A percentile compares a stretch with the other conserved stretches of the same genome.
These are phyloP conservation scores for Heliconius nattereri DNA, from an alignment of 1,140 invertebrate genomes.

Conservation along the genomic window DNA sequence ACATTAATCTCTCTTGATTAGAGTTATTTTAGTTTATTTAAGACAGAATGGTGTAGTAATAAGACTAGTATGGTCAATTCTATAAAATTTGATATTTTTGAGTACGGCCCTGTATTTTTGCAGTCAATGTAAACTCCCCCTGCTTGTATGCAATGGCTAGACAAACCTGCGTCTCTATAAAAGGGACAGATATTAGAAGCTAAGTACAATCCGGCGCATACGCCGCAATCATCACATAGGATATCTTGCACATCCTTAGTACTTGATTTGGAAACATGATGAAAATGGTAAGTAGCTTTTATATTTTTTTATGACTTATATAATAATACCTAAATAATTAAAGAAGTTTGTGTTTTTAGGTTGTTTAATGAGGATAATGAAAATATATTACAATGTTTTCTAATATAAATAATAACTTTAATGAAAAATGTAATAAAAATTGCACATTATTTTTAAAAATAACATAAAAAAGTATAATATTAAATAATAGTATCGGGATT, in stretches of 20 bases:
- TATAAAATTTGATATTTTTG: conserved; percentile 6
- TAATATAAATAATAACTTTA: too few relatives aligned
- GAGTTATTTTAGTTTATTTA: too few relatives aligned
- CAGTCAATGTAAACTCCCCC: conserved; percentile 71
- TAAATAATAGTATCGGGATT: too few relatives aligned
- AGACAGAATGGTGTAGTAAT: too few relatives aligned
- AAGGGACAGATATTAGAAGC: conserved; percentile 76
- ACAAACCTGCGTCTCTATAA: conserved; percentile 78
- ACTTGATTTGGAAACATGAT: conserved; percentile 36
- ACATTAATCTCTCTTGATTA: too few relatives aligned
- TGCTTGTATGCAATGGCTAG: conserved; percentile 71
- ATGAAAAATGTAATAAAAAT: too few relatives aligned
- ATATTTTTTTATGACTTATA: background rate
- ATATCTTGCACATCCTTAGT: conserved; percentile 54
- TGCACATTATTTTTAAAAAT: too few relatives aligned
- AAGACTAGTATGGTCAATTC: background rate
- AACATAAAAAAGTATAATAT: too few relatives aligned
- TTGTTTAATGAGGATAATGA: too few relatives aligned
- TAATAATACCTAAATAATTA: background rate
- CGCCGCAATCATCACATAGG: conserved; percentile 67
- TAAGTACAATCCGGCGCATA: conserved; percentile 74
- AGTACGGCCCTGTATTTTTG: conserved; percentile 66
- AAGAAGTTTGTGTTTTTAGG: background rate
- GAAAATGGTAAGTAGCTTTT: conserved; percentile 61
- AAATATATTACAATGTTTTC: too few relatives aligned